Evolutionary conservation across 2,888 invertebrate genomes (phyloP), one percentile per base, ranked within the genome.

Genomic region (Agrilus biguttatus): DNA sequence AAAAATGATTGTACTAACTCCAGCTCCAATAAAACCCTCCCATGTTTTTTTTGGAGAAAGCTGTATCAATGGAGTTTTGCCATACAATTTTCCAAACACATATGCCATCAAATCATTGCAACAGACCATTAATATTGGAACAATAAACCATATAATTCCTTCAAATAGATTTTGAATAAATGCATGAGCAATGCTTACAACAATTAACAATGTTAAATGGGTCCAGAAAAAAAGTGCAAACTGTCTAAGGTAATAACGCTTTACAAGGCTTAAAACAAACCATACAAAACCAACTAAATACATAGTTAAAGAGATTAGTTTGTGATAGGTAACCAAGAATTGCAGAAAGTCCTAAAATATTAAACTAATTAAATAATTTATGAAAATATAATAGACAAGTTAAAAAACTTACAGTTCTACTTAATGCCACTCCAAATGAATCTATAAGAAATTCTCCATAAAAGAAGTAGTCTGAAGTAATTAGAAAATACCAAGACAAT

Each of bases 31-130:
- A 67, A 97, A 98, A 6, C 98, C 98, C 70, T 99, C 98, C 92
- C 97, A 95, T 2, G 98, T 99, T 69, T 99, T 99, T 71, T 97
- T 99, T 2, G 98, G 98, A 40, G 97, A 97, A 40, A 98, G 73
- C 66, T 96, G 85, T 63, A 98, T 99, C 47, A 99, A 77, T 1
- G 97, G 98, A 1, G 98, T 99, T 64, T 85, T 87, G 36, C 98
- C 98, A 66, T 93, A 95, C 77, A 96, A 90, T 73, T 95, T 95
- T 7, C 98, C 98, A 71, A 96, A 98, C 62, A 98, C 80, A 65
- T 98, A 99, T 0, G 98, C 97, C 89, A 95, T 95, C 49, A 98
- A 91, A 69, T 99, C 98, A 68, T 99, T 99, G 68, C 92, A 87
- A 46, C 96, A 91, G 52, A 99, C 95, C 88, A 97, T 92, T 14